Percentiles rank a stretch among this genome's conserved stretches.
These are phyloP conservation scores for Nebria salina DNA, from an alignment of 2,888 invertebrate species.

Conservation along the genomic window DNA sequence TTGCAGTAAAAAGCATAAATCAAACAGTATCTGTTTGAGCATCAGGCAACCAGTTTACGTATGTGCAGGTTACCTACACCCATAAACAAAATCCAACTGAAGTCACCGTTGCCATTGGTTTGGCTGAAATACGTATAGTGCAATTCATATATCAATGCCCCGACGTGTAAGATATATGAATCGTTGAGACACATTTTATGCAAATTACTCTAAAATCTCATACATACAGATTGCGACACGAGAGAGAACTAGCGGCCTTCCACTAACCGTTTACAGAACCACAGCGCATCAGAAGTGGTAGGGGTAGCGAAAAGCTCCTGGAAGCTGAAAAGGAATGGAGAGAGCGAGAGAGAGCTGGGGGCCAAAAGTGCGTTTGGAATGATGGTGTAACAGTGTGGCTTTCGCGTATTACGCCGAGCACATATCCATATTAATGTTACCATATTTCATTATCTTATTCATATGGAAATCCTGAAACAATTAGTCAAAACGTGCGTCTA, in stretches of 20 bases:
- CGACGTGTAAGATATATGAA: constrained; percentile 61
- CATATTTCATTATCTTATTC: constrained; percentile 86
- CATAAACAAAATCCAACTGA: neutral
- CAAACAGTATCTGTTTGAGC: neutral
- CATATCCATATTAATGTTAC: constrained; percentile 79
- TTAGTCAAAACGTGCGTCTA: constrained; percentile 64
- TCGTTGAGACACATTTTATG: constrained; percentile 65
- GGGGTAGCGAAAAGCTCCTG: neutral
- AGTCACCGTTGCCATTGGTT: neutral
- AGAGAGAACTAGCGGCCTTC: constrained; percentile 50
- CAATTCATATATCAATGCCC: constrained; percentile 40
- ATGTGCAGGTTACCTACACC: neutral
- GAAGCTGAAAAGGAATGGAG: neutral
- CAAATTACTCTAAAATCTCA: constrained; percentile 63
- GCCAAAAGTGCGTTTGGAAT: neutral
- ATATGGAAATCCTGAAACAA: constrained; percentile 79
- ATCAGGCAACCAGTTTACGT: neutral
- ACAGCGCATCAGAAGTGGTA: constrained; percentile 17
- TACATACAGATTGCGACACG: constrained; percentile 62
- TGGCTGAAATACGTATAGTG: neutral
- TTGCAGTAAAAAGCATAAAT: neutral
- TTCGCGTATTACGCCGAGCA: constrained; percentile 57
- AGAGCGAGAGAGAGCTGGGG: too few species aligned
- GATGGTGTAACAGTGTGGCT: neutral
- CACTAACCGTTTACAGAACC: constrained; percentile 26